Evolutionary conservation across 2,113 vertebrate species (phyloP).

Genomic region (Anolis carolinensis): DNA sequence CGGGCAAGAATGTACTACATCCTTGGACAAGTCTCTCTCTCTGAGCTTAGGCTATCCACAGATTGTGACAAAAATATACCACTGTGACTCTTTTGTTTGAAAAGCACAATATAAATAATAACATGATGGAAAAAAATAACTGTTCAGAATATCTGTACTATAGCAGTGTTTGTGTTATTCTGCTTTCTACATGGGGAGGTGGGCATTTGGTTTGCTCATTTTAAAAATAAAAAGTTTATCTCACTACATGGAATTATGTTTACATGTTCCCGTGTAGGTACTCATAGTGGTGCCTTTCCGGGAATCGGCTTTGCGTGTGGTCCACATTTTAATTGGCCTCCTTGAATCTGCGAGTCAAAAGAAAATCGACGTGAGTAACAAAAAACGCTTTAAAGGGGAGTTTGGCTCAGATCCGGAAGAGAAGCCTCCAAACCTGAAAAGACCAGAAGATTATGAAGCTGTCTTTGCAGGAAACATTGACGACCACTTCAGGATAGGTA

Average conservation of each 20-base stretch:
- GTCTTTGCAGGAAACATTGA: constrained; percentile 94
- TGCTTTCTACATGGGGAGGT: too few relatives aligned
- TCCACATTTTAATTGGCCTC: constrained; percentile 87
- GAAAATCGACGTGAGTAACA: constrained; percentile 91
- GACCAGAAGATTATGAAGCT: constrained; percentile 92
- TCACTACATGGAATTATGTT: not conserved
- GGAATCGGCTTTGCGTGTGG: constrained; percentile 83
- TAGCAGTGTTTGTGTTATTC: too few relatives aligned
- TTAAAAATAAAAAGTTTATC: not conserved
- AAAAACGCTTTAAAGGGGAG: constrained; percentile 93
- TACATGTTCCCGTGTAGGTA: constrained; percentile 75
- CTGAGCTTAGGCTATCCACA: too few relatives aligned
- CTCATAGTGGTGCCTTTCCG: constrained; percentile 92
- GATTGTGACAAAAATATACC: too few relatives aligned
- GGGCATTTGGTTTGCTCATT: too few relatives aligned
- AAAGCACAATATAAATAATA: too few relatives aligned
- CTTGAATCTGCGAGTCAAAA: constrained; percentile 83
- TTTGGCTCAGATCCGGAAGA: constrained; percentile 85
- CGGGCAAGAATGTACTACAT: too few relatives aligned
- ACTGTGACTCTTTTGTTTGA: too few relatives aligned
- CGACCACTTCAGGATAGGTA: constrained; percentile 97
- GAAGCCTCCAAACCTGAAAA: constrained; percentile 81
- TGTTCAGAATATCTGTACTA: too few relatives aligned
- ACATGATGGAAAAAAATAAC: too few relatives aligned
- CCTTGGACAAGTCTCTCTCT: too few relatives aligned